Evolutionary conservation across 30 jellyfish, hydroid and myxozoan species (phyloP).

Genomic region (Aurelia aurita complex sp. Pacific): DNA sequence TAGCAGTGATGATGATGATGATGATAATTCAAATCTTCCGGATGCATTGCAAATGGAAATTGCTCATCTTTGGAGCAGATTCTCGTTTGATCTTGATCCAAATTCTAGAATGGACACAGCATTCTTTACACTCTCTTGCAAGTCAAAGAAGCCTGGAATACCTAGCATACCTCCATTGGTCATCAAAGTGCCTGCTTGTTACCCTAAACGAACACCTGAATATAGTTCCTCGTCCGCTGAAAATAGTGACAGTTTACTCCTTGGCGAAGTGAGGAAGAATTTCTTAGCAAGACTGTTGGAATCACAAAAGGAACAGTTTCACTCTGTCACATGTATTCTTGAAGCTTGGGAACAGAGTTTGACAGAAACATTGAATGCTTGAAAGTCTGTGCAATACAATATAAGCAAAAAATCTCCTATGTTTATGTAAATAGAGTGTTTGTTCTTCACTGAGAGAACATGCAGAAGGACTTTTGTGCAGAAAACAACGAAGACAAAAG

Average conservation of each 20-base stretch:
- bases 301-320: constrained; percentile 54
- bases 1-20: constrained; percentile 25
- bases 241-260: constrained; percentile 14
- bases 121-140: constrained; percentile 35
- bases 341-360: constrained; percentile 68
- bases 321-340: constrained; percentile 54
- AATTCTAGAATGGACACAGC: constrained; percentile 29
- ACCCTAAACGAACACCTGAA: constrained; percentile 60
- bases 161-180: constrained; percentile 56
- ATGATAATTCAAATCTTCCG: constrained; percentile 43
- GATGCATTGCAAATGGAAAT: constrained; percentile 72
- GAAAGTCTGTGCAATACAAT: not conserved
- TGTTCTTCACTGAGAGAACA: no score
- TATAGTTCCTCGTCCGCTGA: constrained; percentile 15
- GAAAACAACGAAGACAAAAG: no score
- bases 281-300: constrained; percentile 33
- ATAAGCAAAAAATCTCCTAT: not conserved
- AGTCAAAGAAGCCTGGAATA: constrained; percentile 34
- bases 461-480: no score
- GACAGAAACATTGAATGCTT: constrained; percentile 20
- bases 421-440: not conserved
- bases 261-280: constrained; percentile 23
- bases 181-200: constrained; percentile 52
- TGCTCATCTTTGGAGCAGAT: constrained; percentile 75
- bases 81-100: constrained; percentile 38